A percentile compares a stretch with the other conserved stretches of the same genome.
Evolutionary conservation across 2,888 invertebrate genomes (phyloP).

Genomic region (Cotesia congregata): DNA sequence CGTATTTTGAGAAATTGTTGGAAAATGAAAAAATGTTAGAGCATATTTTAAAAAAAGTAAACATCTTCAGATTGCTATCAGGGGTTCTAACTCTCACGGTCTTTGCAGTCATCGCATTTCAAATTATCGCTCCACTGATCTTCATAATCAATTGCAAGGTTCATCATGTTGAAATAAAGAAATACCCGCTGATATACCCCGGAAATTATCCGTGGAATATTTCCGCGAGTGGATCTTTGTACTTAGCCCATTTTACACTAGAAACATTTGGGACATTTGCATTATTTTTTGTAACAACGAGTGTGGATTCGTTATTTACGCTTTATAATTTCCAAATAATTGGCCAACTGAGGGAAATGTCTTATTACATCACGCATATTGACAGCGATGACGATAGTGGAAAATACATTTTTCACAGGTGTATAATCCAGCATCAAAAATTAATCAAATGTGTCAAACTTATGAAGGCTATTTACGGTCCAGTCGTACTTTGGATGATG

Average conservation of each 20-base stretch:
- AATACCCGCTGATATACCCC: constrained; percentile 45
- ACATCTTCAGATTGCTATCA: constrained; percentile 5
- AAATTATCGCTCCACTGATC: constrained; percentile 40
- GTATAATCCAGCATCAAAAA: background rate
- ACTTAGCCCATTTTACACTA: constrained; percentile 45
- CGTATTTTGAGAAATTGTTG: constrained; percentile 2
- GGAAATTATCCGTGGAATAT: constrained; percentile 49
- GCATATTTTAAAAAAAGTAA: constrained; percentile 1
- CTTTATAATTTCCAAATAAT: constrained; percentile 54
- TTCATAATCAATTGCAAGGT: constrained; percentile 33
- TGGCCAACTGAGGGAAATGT: constrained; percentile 50
- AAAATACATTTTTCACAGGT: background rate
- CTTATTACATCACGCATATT: constrained; percentile 37
- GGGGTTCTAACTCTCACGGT: background rate
- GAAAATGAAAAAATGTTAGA: background rate
- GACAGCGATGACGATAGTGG: constrained; percentile 29
- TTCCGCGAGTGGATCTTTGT: constrained; percentile 41
- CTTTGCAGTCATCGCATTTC: constrained; percentile 3
- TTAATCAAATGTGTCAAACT: constrained; percentile 19
- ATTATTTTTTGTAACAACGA: constrained; percentile 42
- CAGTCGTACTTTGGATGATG: constrained; percentile 30
- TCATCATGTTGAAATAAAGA: constrained; percentile 32
- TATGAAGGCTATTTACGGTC: constrained; percentile 33
- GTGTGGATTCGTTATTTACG: constrained; percentile 54
- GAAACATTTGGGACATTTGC: constrained; percentile 38